Conservation (phyloP, 1,140 invertebrate species). For the Stegodyphus mimosarum region DNA sequence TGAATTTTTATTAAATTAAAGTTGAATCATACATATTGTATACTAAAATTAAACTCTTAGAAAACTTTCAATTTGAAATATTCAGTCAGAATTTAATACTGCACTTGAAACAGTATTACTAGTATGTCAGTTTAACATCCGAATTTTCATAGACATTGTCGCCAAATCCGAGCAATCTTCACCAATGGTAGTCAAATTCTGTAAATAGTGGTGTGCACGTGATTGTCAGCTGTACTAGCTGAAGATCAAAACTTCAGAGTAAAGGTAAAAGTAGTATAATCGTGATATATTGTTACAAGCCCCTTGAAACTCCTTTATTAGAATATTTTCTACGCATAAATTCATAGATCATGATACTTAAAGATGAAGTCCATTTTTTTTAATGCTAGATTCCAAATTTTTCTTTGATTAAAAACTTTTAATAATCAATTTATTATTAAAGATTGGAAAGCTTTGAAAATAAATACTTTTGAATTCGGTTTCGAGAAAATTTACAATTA, state of each 20-base stretch:
- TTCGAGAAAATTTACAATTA: no score
- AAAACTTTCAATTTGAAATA: not conserved
- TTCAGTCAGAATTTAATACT: not conserved
- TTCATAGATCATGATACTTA: no score
- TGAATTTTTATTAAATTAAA: not conserved
- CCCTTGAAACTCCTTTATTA: no score
- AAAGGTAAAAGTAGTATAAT: not conserved
- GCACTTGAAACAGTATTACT: not conserved
- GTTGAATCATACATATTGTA: not conserved
- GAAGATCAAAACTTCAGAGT: not conserved
- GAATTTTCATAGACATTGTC: not conserved
- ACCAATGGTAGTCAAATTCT: not conserved
- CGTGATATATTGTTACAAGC: no score
- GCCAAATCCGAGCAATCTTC: not conserved
- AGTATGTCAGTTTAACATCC: not conserved
- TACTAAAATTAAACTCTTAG: not conserved
- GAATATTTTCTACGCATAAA: no score
- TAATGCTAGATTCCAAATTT: no score
- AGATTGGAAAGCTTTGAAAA: no score
- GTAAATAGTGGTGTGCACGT: conserved; percentile 6
- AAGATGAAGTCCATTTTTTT: no score
- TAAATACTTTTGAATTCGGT: no score
- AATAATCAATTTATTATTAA: no score
- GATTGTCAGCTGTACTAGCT: conserved; percentile 2
- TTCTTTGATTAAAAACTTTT: no score